Evolutionary conservation across 2,888 invertebrate species (phyloP).

Genomic region (Timema cristinae): DNA sequence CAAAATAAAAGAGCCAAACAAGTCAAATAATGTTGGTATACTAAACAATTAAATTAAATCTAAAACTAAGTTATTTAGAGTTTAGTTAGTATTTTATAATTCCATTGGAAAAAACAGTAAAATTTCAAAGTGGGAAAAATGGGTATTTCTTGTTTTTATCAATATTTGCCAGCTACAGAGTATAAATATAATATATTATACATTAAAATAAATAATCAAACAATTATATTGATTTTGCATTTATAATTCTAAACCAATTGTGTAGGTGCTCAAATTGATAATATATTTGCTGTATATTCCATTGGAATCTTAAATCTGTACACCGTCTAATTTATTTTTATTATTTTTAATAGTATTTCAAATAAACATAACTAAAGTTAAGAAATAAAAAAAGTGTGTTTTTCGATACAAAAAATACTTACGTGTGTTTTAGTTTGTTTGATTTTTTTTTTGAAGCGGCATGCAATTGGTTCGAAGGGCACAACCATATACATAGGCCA

Average conservation of each 20-base stretch:
- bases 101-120: no score
- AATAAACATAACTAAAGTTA: constrained; percentile 14
- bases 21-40: no score
- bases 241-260: not conserved
- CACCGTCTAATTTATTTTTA: not conserved
- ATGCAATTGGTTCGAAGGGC: constrained; percentile 70
- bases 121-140: no score
- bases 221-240: constrained; percentile 1
- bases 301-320: constrained; percentile 7
- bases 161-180: not conserved
- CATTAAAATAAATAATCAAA: constrained; percentile 4
- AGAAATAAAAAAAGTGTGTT: constrained; percentile 12
- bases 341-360: not conserved
- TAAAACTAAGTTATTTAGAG: no score
- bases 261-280: not conserved
- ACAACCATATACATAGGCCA: constrained; percentile 71
- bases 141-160: no score
- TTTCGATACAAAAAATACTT: constrained; percentile 52
- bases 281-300: constrained; percentile 5
- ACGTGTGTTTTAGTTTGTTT: constrained; percentile 62
- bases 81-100: no score
- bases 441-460: constrained; percentile 62
- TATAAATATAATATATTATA: not conserved
- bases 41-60: no score
- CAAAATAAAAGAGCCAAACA: no score